phyloP scores from a whole-genome alignment of 2,888 invertebrate species.

The Vanessa cardui region DNA sequence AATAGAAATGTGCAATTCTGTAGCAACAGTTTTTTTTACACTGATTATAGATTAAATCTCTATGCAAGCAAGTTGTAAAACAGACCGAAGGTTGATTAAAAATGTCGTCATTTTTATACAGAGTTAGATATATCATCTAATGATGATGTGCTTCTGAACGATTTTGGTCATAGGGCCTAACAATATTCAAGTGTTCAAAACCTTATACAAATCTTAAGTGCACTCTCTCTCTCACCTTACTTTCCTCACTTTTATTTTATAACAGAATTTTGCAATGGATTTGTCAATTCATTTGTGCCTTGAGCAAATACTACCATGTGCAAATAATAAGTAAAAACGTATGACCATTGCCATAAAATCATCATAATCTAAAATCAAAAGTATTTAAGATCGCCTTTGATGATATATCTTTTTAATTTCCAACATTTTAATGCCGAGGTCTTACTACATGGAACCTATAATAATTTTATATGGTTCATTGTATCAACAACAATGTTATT shows the following conservation, averaged over 20 bases:
- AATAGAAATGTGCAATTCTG: slow-evolving; percentile 51
- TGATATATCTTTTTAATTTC: not conserved
- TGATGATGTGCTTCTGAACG: too few species aligned
- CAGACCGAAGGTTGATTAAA: not conserved
- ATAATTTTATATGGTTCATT: slow-evolving; percentile 31
- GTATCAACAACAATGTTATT: slow-evolving; percentile 49
- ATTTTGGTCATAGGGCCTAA: too few species aligned
- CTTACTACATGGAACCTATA: slow-evolving; percentile 8
- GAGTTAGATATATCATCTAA: too few species aligned
- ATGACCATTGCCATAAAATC: not conserved
- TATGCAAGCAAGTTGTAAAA: not conserved
- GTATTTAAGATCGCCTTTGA: not conserved
- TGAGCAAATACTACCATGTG: too few species aligned
- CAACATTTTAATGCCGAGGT: slow-evolving; percentile 1
- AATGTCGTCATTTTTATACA: not conserved
- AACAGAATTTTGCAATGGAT: too few species aligned
- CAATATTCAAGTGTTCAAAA: too few species aligned
- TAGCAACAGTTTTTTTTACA: slow-evolving; percentile 60
- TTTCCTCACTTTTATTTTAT: too few species aligned
- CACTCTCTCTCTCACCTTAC: too few species aligned
- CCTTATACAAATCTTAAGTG: too few species aligned
- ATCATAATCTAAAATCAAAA: not conserved
- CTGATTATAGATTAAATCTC: slow-evolving; percentile 54
- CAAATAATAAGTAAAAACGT: too few species aligned
- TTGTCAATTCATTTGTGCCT: too few species aligned